Conservation (phyloP, 2,888 invertebrate genomes). For the Ochropleura leucogaster region DNA sequence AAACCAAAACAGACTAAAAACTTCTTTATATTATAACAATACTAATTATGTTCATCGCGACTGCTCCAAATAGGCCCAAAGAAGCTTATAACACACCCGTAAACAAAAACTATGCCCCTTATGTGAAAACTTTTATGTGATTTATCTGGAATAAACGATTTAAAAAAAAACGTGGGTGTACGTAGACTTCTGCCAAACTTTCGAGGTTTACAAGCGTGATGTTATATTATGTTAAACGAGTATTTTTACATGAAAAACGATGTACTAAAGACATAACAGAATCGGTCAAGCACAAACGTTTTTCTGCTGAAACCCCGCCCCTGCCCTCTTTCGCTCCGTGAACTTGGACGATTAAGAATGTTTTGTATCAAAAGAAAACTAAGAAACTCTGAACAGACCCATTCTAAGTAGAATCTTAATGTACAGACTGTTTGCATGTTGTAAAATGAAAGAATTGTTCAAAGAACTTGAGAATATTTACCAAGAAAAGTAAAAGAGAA, state of each 20-base stretch:
- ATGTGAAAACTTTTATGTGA: too few species aligned
- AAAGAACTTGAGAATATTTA: background rate
- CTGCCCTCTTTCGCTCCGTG: slow-evolving; percentile 38
- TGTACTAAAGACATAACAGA: slow-evolving; percentile 3
- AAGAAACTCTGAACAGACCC: slow-evolving; percentile 4
- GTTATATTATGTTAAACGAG: too few species aligned
- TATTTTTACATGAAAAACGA: background rate
- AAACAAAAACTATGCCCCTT: background rate
- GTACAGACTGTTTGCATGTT: slow-evolving; percentile 9
- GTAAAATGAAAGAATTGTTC: slow-evolving; percentile 2
- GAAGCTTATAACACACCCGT: background rate
- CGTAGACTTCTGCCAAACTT: too few species aligned
- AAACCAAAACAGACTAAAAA: background rate
- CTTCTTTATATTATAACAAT: background rate
- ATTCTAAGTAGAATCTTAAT: slow-evolving; percentile 29
- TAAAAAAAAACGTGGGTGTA: too few species aligned
- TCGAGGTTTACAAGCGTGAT: too few species aligned
- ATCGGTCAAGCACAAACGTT: slow-evolving; percentile 7
- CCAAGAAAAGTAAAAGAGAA: background rate
- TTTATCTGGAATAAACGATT: too few species aligned
- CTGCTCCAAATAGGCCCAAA: background rate
- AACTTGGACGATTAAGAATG: slow-evolving; percentile 32
- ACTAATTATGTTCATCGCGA: background rate
- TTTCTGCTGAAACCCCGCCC: slow-evolving; percentile 15
- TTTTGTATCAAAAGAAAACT: slow-evolving; percentile 31